phyloP scores from a whole-genome alignment of 2,797 vertebrate genomes.

The Arrhamphus sclerolepis region DNA sequence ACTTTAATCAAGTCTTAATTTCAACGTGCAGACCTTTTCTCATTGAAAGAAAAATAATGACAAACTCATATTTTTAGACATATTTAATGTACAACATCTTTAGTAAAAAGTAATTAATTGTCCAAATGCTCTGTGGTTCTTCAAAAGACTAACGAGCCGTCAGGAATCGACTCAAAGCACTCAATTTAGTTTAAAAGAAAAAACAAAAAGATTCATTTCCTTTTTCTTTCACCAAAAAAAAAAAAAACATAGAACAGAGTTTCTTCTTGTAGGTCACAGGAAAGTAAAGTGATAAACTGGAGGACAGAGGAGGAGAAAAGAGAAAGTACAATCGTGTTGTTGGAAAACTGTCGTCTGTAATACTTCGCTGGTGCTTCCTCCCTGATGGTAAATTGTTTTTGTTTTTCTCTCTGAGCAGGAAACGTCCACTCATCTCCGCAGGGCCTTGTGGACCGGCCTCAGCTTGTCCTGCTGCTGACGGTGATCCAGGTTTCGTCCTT shows the following conservation, averaged over 20 bases:
- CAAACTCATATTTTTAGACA: slow-evolving; percentile 9
- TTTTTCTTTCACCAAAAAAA: too few species aligned
- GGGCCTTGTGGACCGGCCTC: slow-evolving; percentile 20
- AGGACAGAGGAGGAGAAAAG: background rate
- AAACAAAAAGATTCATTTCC: background rate
- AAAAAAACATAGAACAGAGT: too few species aligned
- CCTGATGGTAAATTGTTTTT: background rate
- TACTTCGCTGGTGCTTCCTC: slow-evolving; percentile 18
- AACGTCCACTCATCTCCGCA: background rate
- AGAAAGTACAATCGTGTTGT: background rate
- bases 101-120: slow-evolving; percentile 19
- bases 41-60: background rate
- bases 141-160: background rate
- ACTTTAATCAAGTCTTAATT: too few species aligned
- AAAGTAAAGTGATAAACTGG: too few species aligned
- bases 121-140: background rate
- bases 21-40: background rate
- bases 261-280: too few species aligned
- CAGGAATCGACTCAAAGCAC: slow-evolving; percentile 10
- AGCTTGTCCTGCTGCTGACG: slow-evolving; percentile 84
- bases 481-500: slow-evolving; percentile 97
- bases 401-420: background rate
- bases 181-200: background rate
- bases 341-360: slow-evolving; percentile 1
- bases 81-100: slow-evolving; percentile 35